Conservation (phyloP, 2,113 vertebrate species). For the Cyanistes caeruleus region DNA sequence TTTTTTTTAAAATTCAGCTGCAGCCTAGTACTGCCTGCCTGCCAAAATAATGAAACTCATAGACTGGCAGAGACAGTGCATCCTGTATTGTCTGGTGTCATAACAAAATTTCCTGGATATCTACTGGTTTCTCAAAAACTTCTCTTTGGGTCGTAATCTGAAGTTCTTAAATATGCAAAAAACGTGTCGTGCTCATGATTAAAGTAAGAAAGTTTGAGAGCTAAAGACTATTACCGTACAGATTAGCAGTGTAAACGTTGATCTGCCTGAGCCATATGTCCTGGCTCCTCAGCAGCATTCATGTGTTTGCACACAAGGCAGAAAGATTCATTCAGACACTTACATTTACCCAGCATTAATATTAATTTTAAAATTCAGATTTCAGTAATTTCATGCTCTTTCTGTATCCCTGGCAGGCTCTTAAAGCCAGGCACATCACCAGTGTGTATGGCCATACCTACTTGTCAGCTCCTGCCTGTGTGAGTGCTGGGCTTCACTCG, state of each 20-base stretch:
- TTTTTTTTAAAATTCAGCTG: background rate
- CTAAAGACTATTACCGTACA: background rate
- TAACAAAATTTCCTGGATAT: background rate
- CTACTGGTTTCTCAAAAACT: background rate
- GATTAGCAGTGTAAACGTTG: background rate
- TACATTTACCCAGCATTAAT: background rate
- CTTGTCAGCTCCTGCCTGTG: background rate
- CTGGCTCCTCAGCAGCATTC: background rate
- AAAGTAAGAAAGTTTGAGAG: background rate
- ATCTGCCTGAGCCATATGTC: background rate
- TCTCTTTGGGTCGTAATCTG: background rate
- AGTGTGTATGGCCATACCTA: background rate
- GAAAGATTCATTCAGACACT: background rate
- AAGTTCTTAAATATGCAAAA: background rate
- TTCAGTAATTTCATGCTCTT: background rate
- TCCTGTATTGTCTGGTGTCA: background rate
- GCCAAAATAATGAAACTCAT: background rate
- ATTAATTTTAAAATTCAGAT: background rate
- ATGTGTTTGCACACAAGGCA: accelerated
- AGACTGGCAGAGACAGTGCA: background rate
- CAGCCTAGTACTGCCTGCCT: background rate
- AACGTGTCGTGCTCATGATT: background rate
- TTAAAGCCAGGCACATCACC: background rate
- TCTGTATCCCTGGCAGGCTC: background rate
- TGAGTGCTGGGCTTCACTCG: background rate